These are phyloP conservation scores for Aplysia californica DNA, from an alignment of 1,140 invertebrate species.

Conservation along the genomic window DNA sequence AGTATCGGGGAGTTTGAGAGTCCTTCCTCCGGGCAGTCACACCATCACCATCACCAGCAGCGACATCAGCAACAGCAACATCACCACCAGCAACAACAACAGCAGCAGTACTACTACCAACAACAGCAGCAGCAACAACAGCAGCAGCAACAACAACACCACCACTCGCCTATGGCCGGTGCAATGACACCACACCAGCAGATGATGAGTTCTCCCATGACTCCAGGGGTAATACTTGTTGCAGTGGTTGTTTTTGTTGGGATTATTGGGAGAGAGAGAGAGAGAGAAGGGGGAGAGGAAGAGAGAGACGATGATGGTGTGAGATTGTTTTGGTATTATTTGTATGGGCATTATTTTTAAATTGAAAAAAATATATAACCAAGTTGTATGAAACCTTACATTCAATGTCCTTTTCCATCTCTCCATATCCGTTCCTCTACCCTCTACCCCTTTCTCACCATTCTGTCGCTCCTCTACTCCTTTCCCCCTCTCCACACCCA, in stretches of 20 bases:
- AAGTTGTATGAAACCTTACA: not conserved
- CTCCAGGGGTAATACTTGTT: slow-evolving; percentile 12
- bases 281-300: no score
- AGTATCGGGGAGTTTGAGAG: slow-evolving; percentile 29
- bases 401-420: no score
- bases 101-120: slow-evolving; percentile 4
- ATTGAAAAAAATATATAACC: not conserved
- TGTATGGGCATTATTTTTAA: not conserved
- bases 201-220: slow-evolving; percentile 22
- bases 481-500: no score
- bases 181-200: slow-evolving; percentile 20
- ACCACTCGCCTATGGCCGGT: not conserved
- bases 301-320: no score
- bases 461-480: no score
- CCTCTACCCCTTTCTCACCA: no score
- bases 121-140: slow-evolving; percentile 25
- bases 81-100: slow-evolving; percentile 15
- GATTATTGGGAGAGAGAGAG: not conserved
- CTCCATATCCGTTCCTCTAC: no score
- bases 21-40: not conserved
- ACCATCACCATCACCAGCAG: not conserved
- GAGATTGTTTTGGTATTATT: no score
- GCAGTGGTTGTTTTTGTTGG: not conserved
- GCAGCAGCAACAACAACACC: slow-evolving; percentile 11
- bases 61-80: slow-evolving; percentile 9